Conservation (phyloP, 64 coral and sea anemone species). For the Catalaphyllia jardinei region DNA sequence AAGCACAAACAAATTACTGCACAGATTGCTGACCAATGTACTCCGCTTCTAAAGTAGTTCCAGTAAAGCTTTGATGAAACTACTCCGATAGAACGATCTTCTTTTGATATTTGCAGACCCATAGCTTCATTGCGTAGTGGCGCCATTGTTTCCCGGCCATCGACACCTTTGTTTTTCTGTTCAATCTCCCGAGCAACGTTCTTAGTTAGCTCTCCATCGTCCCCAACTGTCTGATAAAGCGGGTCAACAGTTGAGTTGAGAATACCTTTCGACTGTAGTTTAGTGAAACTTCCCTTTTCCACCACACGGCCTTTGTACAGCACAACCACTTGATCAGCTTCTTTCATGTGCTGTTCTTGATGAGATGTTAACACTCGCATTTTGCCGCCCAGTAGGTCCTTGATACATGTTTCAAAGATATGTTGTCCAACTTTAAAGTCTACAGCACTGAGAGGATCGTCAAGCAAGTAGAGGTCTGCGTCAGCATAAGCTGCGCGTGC, state of each 20-base stretch:
- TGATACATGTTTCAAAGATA: conserved; percentile 17
- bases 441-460: no score
- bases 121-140: neutral
- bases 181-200: no score
- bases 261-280: no score
- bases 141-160: neutral
- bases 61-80: conserved; percentile 32
- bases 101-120: neutral
- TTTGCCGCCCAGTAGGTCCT: neutral
- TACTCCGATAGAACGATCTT: conserved; percentile 5
- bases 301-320: neutral
- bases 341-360: conserved; percentile 18
- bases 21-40: no score
- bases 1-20: no score
- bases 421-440: conserved; percentile 24
- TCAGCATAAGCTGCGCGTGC: no score
- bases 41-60: conserved; percentile 1
- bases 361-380: conserved; percentile 4
- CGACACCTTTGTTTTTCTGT: no score
- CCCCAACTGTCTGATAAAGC: no score
- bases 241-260: no score
- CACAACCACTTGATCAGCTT: conserved; percentile 27
- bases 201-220: no score
- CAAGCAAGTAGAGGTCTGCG: no score
- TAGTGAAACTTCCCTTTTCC: no score